These are phyloP conservation scores for Rhadina sibilatrix DNA, from an alignment of 2,113 vertebrate species.

Conservation along the genomic window DNA sequence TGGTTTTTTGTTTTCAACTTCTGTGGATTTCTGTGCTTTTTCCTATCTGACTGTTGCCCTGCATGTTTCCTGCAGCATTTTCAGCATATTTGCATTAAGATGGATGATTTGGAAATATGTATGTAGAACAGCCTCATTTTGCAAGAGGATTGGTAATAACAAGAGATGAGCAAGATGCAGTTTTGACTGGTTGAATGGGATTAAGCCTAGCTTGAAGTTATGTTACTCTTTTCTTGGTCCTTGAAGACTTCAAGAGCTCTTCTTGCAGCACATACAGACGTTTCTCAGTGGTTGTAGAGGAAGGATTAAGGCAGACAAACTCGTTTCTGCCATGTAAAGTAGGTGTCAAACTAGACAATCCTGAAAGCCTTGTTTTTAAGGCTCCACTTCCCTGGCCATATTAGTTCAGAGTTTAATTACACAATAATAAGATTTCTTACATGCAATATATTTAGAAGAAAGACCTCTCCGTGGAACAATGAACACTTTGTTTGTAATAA, in stretches of 20 bases:
- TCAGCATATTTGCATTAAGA: background rate
- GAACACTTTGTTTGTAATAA: background rate
- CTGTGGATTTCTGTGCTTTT: background rate
- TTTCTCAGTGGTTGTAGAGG: background rate
- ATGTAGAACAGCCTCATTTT: background rate
- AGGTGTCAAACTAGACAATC: conserved; percentile 31
- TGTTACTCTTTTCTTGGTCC: background rate
- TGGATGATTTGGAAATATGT: background rate
- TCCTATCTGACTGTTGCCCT: background rate
- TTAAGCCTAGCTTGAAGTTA: background rate
- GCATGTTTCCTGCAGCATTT: background rate
- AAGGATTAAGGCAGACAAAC: conserved; percentile 17
- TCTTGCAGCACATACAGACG: background rate
- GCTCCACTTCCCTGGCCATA: background rate
- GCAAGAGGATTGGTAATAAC: background rate
- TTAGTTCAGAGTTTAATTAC: conserved; percentile 29
- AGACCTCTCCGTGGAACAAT: background rate
- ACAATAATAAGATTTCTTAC: background rate
- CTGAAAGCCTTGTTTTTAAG: conserved; percentile 51
- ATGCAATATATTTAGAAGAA: background rate
- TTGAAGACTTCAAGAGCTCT: background rate
- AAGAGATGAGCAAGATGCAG: background rate
- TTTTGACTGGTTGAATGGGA: background rate
- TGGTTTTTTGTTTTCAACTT: conserved; percentile 28
- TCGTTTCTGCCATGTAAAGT: background rate